Percentiles rank a stretch among this genome's conserved stretches.
phyloP scores from a whole-genome alignment of 2,113 vertebrate genomes.

The Channa argus region DNA sequence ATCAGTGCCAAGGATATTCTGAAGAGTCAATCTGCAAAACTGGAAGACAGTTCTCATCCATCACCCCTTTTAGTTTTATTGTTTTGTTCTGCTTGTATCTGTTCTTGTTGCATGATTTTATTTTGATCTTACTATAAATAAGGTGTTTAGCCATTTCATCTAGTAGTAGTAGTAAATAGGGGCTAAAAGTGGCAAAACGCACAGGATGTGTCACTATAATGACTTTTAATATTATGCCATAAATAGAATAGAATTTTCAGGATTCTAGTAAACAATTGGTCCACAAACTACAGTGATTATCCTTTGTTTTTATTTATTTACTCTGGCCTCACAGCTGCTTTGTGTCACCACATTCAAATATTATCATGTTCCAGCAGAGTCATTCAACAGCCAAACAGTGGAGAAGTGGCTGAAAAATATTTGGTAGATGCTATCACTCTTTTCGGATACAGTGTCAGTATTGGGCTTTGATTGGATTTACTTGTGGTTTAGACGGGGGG shows the following conservation, averaged over 20 bases:
- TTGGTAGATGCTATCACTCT: constrained; percentile 25
- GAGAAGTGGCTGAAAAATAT: not conserved
- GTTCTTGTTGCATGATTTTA: not conserved
- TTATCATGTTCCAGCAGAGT: not conserved
- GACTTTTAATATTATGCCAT: not conserved
- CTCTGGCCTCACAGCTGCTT: not conserved
- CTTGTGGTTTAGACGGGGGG: not conserved
- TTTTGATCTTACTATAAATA: not conserved
- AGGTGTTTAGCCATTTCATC: not conserved
- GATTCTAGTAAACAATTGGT: not conserved
- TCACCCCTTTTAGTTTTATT: not conserved
- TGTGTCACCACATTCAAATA: constrained; percentile 1
- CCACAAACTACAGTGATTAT: not conserved
- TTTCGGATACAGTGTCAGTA: not conserved
- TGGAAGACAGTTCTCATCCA: not conserved
- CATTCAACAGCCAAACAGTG: constrained; percentile 1
- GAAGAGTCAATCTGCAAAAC: not conserved
- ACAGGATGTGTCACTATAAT: not conserved
- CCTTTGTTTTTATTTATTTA: not conserved
- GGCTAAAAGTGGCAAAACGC: not conserved
- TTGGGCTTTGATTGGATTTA: constrained; percentile 27
- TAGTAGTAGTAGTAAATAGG: not conserved
- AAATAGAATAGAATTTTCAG: not conserved
- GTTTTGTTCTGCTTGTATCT: no score
- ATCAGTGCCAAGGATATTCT: not conserved